Evolutionary conservation across 2,888 invertebrate species (phyloP).

Genomic region (Zeuzera pyrina): DNA sequence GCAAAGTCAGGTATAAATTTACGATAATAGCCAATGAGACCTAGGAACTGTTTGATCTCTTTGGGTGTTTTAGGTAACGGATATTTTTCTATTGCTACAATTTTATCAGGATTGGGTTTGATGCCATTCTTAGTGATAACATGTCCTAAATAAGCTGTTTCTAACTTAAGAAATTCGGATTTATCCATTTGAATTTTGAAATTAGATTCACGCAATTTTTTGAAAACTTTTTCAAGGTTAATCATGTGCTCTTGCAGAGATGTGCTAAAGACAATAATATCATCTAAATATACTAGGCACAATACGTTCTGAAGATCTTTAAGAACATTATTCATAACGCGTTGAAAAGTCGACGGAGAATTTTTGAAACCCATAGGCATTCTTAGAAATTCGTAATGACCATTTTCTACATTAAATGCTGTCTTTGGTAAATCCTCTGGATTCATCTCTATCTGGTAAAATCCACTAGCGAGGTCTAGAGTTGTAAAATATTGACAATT

Average conservation of each 20-base stretch:
- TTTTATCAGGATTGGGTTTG: slow-evolving; percentile 22
- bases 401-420: slow-evolving; percentile 15
- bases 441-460: slow-evolving; percentile 16
- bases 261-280: slow-evolving; percentile 23
- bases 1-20: slow-evolving; percentile 23
- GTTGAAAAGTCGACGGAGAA: slow-evolving; percentile 8
- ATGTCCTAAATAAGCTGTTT: slow-evolving; percentile 24
- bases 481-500: slow-evolving; percentile 16
- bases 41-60: no score
- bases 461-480: slow-evolving; percentile 14
- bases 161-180: no score
- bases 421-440: slow-evolving; percentile 10
- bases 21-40: no score
- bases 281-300: slow-evolving; percentile 25
- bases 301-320: slow-evolving; percentile 15
- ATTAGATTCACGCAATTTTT: slow-evolving; percentile 15
- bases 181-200: slow-evolving; percentile 23
- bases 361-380: slow-evolving; percentile 18
- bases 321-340: slow-evolving; percentile 24
- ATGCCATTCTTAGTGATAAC: slow-evolving; percentile 18
- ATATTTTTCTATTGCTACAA: slow-evolving; percentile 18
- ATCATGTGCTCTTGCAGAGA: slow-evolving; percentile 21
- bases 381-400: slow-evolving; percentile 15
- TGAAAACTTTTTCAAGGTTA: neutral
- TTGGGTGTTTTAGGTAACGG: slow-evolving; percentile 20